Conservation (phyloP, 1,140 invertebrate species). For the Hyles vespertilio region DNA sequence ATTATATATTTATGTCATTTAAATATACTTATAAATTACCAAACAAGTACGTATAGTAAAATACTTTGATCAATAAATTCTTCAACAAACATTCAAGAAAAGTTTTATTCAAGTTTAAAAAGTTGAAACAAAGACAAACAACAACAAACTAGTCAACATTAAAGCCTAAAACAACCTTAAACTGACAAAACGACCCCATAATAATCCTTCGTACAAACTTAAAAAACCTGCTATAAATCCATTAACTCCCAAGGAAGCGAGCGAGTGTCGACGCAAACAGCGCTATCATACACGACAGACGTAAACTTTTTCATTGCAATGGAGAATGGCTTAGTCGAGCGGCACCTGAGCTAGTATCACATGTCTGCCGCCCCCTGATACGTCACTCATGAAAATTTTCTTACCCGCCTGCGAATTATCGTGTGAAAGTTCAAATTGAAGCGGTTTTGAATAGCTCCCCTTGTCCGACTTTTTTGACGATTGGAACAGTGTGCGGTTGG, state of each 20-base stretch:
- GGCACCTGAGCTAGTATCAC: conserved; percentile 20
- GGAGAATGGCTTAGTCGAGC: conserved; percentile 36
- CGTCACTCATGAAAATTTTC: conserved; percentile 51
- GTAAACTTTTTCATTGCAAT: conserved; percentile 42
- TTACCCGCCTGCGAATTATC: conserved; percentile 33
- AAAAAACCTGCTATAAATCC: not conserved
- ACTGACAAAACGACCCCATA: no score
- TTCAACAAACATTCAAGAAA: no score
- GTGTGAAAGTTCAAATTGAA: conserved; percentile 33
- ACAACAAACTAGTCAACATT: not conserved
- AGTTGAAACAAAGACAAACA: no score
- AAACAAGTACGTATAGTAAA: no score
- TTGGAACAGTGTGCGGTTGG: conserved; percentile 10
- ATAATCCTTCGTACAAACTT: not conserved
- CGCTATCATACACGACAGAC: conserved; percentile 34
- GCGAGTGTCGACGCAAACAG: conserved; percentile 18
- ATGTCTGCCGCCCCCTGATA: conserved; percentile 42
- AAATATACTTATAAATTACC: no score
- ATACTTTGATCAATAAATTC: no score
- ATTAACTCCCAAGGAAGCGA: not conserved
- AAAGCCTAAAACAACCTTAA: not conserved
- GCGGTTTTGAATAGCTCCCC: no score
- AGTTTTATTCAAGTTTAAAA: no score
- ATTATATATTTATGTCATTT: no score
- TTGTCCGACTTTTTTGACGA: conserved; percentile 6